These are phyloP conservation scores for Porites evermanni DNA, from an alignment of 92 coral and sea anemone species.

Conservation along the genomic window DNA sequence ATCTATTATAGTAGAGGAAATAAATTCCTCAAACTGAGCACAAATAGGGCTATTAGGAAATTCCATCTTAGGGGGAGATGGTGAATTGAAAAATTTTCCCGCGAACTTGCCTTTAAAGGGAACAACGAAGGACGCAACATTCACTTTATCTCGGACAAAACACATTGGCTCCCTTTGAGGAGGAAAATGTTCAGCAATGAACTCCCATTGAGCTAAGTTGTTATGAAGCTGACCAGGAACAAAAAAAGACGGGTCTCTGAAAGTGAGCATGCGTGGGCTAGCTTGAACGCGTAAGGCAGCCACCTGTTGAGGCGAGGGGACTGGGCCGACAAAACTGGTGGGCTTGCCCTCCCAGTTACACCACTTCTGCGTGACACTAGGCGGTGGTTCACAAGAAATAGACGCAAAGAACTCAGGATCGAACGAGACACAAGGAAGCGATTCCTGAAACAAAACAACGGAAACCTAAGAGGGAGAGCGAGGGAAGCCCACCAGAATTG, in stretches of 20 bases:
- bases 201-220: conserved; percentile 52
- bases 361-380: conserved; percentile 44
- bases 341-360: conserved; percentile 69
- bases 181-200: conserved; percentile 38
- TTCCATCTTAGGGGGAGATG: conserved; percentile 55
- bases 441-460: too few species aligned
- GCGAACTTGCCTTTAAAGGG: conserved; percentile 72
- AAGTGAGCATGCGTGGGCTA: conserved; percentile 29
- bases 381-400: background rate
- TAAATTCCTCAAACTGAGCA: conserved; percentile 59
- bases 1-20: conserved; percentile 57
- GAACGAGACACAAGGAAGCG: too few species aligned
- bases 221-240: conserved; percentile 59
- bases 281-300: conserved; percentile 41
- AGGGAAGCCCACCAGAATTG: too few species aligned
- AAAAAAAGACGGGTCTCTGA: conserved; percentile 58
- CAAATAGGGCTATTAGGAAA: conserved; percentile 64
- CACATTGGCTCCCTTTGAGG: conserved; percentile 30
- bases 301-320: conserved; percentile 61
- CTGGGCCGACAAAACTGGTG: conserved; percentile 57
- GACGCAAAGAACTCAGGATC: too few species aligned
- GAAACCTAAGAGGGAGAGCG: too few species aligned
- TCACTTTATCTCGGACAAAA: too few species aligned
- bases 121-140: conserved; percentile 24
- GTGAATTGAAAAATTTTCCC: conserved; percentile 53